Percentiles rank a stretch among this genome's conserved stretches.
Evolutionary conservation across 2,113 vertebrate species (phyloP).

Genomic region (Phaetusa simplex): DNA sequence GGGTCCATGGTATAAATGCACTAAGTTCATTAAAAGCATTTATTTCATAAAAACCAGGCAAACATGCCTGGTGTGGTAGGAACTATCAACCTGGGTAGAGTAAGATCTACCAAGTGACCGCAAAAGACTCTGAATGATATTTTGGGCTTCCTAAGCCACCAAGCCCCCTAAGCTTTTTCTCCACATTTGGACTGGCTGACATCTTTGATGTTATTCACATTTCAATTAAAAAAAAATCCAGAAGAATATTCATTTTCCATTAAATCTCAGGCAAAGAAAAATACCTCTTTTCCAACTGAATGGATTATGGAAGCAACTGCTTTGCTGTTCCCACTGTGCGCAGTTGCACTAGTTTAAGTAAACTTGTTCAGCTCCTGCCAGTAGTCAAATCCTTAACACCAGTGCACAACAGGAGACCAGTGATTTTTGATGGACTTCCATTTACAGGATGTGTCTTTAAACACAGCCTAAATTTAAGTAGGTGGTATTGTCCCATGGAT

Average conservation of each 20-base stretch:
- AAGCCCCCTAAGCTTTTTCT: background rate
- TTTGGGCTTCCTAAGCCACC: background rate
- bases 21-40: background rate
- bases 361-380: background rate
- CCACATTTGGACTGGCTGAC: background rate
- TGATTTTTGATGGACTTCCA: background rate
- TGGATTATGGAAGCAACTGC: background rate
- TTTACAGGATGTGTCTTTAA: background rate
- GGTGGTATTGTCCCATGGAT: background rate
- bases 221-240: background rate
- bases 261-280: background rate
- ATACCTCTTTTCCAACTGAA: background rate
- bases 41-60: background rate
- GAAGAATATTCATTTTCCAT: background rate
- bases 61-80: background rate
- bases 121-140: background rate
- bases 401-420: background rate
- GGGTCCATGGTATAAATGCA: background rate
- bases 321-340: background rate
- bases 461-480: background rate
- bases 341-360: background rate
- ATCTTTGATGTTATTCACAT: background rate
- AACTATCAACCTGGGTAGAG: background rate
- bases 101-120: background rate
- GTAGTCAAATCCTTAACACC: background rate